A percentile compares a stretch with the other conserved stretches of the same genome.
phyloP scores from a whole-genome alignment of 1,140 invertebrate species.

The Wasmannia auropunctata region DNA sequence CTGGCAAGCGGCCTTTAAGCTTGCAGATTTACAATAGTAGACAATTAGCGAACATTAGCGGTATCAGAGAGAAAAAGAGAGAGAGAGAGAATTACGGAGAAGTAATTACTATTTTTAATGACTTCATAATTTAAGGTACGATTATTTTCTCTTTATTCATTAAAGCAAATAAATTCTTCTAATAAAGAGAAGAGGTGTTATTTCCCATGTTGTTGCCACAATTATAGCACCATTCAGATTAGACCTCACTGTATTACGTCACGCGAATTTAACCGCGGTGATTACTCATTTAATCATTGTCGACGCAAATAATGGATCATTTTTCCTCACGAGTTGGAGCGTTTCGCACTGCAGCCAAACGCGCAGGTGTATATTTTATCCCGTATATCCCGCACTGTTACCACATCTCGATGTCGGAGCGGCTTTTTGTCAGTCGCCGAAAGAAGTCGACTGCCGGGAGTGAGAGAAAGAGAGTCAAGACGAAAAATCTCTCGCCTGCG shows the following conservation, averaged over 20 bases:
- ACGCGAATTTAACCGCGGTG: neutral
- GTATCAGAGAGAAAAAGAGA: neutral
- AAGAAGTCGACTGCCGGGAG: neutral
- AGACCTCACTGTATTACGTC: neutral
- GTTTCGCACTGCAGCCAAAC: conserved; percentile 38
- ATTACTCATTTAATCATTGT: conserved; percentile 10
- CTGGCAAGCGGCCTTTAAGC: conserved; percentile 38
- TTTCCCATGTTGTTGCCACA: neutral
- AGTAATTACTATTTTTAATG: conserved; percentile 31
- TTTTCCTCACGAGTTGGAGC: neutral
- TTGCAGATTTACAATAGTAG: conserved; percentile 39
- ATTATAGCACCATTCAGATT: neutral
- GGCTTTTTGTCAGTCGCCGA: neutral
- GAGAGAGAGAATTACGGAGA: conserved; percentile 20
- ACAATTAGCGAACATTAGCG: conserved; percentile 44
- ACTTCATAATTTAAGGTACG: neutral
- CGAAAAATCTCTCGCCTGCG: conserved; percentile 33
- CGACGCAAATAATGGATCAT: conserved; percentile 2
- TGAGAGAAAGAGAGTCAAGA: neutral
- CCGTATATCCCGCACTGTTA: conserved; percentile 12
- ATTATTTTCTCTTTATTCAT: conserved; percentile 2
- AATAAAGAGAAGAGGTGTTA: neutral
- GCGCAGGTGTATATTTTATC: conserved; percentile 31
- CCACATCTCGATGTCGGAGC: conserved; percentile 14
- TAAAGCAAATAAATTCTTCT: neutral